Conservation (phyloP, 1,140 invertebrate genomes). For the Ylistrum balloti region DNA sequence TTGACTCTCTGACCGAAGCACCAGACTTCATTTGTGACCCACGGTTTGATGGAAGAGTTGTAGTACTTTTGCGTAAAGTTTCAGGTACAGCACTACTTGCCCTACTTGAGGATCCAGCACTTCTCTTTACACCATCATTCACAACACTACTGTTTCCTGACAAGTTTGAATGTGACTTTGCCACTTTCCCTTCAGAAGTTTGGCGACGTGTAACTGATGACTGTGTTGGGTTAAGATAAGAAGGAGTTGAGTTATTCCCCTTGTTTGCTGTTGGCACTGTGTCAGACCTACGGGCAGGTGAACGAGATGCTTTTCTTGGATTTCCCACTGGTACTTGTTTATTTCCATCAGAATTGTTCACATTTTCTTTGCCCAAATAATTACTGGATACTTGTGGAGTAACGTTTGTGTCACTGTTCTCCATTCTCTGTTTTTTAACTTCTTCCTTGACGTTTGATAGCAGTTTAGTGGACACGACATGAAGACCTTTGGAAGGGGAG, state of each 20-base stretch:
- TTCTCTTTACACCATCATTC: constrained; percentile 42
- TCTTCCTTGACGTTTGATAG: constrained; percentile 62
- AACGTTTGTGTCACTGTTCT: not conserved
- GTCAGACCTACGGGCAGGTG: constrained; percentile 3
- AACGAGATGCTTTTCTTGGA: constrained; percentile 46
- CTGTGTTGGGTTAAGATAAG: constrained; percentile 53
- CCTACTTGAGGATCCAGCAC: constrained; percentile 3
- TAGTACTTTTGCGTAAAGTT: constrained; percentile 12
- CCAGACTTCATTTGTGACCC: not conserved
- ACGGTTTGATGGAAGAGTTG: not conserved
- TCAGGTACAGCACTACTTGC: constrained; percentile 39
- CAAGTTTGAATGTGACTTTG: constrained; percentile 12
- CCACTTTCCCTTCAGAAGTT: not conserved
- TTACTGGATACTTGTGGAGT: not conserved
- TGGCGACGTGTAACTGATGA: constrained; percentile 44
- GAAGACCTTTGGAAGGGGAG: constrained; percentile 42
- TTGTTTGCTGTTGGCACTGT: not conserved
- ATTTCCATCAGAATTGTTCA: not conserved
- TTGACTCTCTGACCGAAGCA: constrained; percentile 15
- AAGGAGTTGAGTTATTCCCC: constrained; percentile 39
- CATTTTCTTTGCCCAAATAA: not conserved
- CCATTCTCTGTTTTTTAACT: constrained; percentile 49
- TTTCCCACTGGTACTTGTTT: not conserved
- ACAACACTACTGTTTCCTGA: constrained; percentile 41
- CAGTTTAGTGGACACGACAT: constrained; percentile 61